A percentile compares a stretch with the other conserved stretches of the same genome.
phyloP scores from a whole-genome alignment of 2,797 vertebrate species.

The Hylomyscus alleni region DNA sequence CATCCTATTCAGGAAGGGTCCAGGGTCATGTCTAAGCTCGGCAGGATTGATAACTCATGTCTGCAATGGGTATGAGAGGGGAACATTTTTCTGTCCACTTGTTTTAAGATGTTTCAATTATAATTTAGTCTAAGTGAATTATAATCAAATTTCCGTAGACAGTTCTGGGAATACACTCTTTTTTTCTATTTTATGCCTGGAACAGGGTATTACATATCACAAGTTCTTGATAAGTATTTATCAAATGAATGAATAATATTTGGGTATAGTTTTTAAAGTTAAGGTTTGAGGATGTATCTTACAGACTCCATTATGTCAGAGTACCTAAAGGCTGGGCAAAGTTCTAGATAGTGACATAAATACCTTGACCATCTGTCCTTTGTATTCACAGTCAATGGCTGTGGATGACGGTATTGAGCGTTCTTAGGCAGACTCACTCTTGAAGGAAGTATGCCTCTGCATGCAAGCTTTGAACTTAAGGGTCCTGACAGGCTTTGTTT shows the following conservation, averaged over 20 bases:
- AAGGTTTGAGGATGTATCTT: not conserved
- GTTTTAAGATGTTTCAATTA: not conserved
- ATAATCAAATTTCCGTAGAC: not conserved
- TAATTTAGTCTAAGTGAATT: slow-evolving; percentile 6
- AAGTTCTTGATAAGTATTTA: not conserved
- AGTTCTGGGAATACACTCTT: slow-evolving; percentile 23
- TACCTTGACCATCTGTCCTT: not conserved
- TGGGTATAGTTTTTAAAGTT: not conserved
- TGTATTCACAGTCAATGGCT: not conserved
- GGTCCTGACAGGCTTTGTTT: not conserved
- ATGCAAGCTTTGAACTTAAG: not conserved
- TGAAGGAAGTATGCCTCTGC: not conserved
- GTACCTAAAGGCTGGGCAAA: not conserved
- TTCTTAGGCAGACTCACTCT: not conserved
- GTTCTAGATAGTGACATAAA: not conserved
- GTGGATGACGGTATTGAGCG: not conserved
- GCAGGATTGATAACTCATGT: not conserved
- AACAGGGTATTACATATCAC: not conserved
- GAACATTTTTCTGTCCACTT: not conserved
- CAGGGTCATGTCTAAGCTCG: not conserved
- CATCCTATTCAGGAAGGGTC: slow-evolving; percentile 41
- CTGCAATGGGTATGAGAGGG: not conserved
- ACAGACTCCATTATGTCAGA: not conserved
- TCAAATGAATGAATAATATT: not conserved
- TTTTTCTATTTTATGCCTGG: not conserved